Evolutionary conservation across 2,888 invertebrate species (phyloP).

Genomic region (Trissoscelio sp.): DNA sequence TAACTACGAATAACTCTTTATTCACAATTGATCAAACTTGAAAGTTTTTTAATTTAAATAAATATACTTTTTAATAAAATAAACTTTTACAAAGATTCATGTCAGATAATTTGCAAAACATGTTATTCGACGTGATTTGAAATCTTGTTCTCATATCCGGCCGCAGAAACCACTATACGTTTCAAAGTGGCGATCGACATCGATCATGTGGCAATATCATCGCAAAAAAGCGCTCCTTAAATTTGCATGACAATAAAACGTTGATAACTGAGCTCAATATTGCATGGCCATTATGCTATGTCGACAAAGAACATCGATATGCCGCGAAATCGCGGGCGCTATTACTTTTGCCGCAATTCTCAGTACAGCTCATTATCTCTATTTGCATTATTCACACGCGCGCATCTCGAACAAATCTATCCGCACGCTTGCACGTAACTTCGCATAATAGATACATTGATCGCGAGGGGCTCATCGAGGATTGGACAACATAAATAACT

Average conservation of each 20-base stretch:
- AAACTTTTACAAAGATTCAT: too few relatives aligned
- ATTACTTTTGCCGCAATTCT: constrained; percentile 31
- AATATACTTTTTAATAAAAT: too few relatives aligned
- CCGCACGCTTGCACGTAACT: constrained; percentile 12
- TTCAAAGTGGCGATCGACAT: background rate
- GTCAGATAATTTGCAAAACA: too few relatives aligned
- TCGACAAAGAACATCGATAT: constrained; percentile 17
- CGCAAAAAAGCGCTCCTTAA: constrained; percentile 1
- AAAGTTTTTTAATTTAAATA: too few relatives aligned
- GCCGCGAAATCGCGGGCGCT: constrained; percentile 1
- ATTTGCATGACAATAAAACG: constrained; percentile 28
- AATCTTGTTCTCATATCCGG: background rate
- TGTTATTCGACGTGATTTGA: background rate
- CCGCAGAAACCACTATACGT: background rate
- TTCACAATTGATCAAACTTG: too few relatives aligned
- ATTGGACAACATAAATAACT: constrained; percentile 41
- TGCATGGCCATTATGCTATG: constrained; percentile 7
- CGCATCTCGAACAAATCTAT: constrained; percentile 25
- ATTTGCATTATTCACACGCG: constrained; percentile 37
- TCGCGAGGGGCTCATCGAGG: constrained; percentile 20
- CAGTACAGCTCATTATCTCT: constrained; percentile 19
- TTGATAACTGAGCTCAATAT: constrained; percentile 26
- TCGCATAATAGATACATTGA: constrained; percentile 35
- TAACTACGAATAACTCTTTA: too few relatives aligned
- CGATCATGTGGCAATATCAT: background rate